Base-by-base conservation (phyloP, 2,888 invertebrate genomes). In the Spialia ferax region DNA sequence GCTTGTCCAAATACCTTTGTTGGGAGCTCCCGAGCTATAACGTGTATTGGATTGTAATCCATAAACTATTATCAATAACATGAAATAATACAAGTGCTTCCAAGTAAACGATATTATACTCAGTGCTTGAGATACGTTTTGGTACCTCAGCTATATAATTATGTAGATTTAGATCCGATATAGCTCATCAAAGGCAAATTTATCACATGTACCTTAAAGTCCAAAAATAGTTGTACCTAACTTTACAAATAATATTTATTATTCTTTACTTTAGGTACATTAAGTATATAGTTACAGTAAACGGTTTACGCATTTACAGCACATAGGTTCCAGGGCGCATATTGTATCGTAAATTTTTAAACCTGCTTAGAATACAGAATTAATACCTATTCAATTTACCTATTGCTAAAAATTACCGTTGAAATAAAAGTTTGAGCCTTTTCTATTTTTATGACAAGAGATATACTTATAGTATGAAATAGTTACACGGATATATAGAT, bases 81-180 rank as follows among this genome's bases (percentile, higher is more conserved):
- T 29, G 26, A 55, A 55, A 52, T 42, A 22, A 23, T 35, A 63
- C 63, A 63, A 63, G 63, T 55, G 63, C 63, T 63, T 63, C 63
- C 63, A 63, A 38, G 4, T 55, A 54, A 59, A 42, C 50, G 35
- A 55, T 42, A n/a, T n/a, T n/a, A 50, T 22, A 18, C 18, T 18
- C 15, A 54, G 13, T 7, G 8, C 13, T 0, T 35, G 26, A 32
- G 63, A 63, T 63, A 54, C 63, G 38, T 63, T 54, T 42, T 63
- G 26, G 54, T 54, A 42, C 42, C 63, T 48, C 45, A 48, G 45
- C 38, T 38, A n/a, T 32, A 42, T 42, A n/a, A 15, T 18, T 4
- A 2, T 38, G n/a, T 38, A 38, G 38, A 38, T 38, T 38, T 38
- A 38, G 5, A n/a, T n/a, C 38, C 5, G 38, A 32, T 32, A n/a